These are phyloP conservation scores for Cuniculus paca DNA, from an alignment of 2,797 vertebrate genomes.

Conservation along the genomic window DNA sequence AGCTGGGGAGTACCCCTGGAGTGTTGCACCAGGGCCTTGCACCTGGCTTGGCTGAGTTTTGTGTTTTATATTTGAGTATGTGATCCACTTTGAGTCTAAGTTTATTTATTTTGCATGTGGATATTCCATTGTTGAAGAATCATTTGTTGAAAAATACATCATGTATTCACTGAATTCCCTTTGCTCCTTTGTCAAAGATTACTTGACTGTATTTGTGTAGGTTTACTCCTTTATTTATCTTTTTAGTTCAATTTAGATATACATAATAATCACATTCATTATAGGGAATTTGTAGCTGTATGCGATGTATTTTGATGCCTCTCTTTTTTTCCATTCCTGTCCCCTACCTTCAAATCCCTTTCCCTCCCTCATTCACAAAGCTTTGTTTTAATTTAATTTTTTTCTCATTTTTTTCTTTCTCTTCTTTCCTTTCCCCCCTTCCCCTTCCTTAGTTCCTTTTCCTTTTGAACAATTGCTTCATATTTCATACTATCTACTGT, in stretches of 20 bases:
- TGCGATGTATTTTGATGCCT: neutral
- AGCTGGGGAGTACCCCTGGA: too few relatives aligned
- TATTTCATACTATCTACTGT: neutral
- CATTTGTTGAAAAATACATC: neutral
- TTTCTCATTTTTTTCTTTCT: neutral
- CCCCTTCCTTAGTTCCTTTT: neutral
- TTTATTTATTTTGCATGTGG: neutral
- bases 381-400: neutral
- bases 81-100: neutral
- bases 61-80: neutral
- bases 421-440: neutral
- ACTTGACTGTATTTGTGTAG: neutral
- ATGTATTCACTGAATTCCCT: neutral
- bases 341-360: neutral
- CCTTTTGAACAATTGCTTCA: neutral
- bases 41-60: too few relatives aligned
- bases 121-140: neutral
- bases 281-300: neutral
- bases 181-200: neutral
- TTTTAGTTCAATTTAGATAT: neutral
- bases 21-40: too few relatives aligned
- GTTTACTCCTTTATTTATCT: neutral
- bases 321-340: neutral
- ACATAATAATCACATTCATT: neutral
- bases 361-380: neutral